phyloP scores from a whole-genome alignment of 2,113 vertebrate genomes.

The Ameiurus melas region DNA sequence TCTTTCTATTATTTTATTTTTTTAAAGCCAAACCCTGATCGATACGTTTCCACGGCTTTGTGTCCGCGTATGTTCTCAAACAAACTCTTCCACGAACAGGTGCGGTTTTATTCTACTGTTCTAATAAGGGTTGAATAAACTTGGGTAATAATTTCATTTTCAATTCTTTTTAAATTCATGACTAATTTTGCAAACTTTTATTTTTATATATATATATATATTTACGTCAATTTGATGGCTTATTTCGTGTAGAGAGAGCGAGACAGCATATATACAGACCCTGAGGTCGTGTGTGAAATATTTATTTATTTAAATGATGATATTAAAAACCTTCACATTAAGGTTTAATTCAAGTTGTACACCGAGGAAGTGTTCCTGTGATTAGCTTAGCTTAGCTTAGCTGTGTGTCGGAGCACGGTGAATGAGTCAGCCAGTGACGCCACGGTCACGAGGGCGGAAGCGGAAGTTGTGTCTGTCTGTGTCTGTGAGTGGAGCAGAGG shows the following conservation, averaged over 20 bases:
- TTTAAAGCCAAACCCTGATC: neutral
- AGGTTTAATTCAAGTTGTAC: neutral
- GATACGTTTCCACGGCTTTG: neutral
- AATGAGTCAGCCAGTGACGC: neutral
- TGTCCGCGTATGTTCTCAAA: neutral
- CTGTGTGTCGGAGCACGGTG: neutral
- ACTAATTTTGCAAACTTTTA: neutral
- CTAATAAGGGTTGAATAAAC: no score
- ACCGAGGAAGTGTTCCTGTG: no score
- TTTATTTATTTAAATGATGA: neutral
- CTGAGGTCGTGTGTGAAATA: neutral
- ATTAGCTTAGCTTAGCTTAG: no score
- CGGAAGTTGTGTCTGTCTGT: constrained; percentile 18
- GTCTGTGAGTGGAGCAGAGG: neutral
- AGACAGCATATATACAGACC: no score
- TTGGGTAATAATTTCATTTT: no score
- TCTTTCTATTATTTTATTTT: no score
- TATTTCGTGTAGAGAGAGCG: neutral
- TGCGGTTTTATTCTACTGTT: neutral
- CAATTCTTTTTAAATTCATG: neutral
- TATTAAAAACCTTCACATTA: neutral
- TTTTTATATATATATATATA: neutral
- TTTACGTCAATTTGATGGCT: neutral
- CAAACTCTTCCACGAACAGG: no score
- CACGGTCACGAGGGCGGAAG: neutral